Evolutionary conservation across 2,888 invertebrate species (phyloP).

Genomic region (Timandra comae): DNA sequence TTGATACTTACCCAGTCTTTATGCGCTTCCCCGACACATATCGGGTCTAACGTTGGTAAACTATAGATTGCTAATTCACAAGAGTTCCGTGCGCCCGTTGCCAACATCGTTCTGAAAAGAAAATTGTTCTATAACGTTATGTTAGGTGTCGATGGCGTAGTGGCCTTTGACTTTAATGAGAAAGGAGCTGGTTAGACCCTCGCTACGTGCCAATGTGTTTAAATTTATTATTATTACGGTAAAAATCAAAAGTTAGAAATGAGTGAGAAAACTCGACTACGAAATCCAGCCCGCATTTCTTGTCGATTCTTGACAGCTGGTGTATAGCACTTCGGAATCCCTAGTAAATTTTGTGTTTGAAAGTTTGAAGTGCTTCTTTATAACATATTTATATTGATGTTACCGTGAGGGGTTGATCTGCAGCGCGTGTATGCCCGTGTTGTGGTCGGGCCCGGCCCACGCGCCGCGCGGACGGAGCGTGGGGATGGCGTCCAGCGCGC

Average conservation of each 20-base stretch:
- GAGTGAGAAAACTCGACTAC: too few species aligned
- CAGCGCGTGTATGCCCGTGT: conserved; percentile 95
- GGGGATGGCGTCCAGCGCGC: conserved; percentile 92
- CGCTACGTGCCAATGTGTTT: too few species aligned
- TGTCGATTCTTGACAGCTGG: too few species aligned
- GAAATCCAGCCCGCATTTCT: too few species aligned
- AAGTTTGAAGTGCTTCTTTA: too few species aligned
- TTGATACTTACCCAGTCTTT: conserved; percentile 86
- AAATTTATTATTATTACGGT: too few species aligned
- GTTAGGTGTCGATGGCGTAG: too few species aligned
- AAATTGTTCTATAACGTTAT: too few species aligned
- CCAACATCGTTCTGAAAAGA: conserved; percentile 82
- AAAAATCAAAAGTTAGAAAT: too few species aligned
- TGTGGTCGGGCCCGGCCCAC: conserved; percentile 78
- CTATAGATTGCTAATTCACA: conserved; percentile 93
- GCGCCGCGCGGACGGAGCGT: conserved; percentile 80
- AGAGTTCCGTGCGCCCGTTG: conserved; percentile 94
- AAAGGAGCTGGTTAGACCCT: too few species aligned
- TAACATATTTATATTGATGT: background rate
- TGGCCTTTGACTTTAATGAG: too few species aligned
- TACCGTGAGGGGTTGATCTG: conserved; percentile 93
- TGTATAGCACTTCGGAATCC: too few species aligned
- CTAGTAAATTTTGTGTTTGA: background rate
- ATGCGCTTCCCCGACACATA: conserved; percentile 96
- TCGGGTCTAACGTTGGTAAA: conserved; percentile 95